These are phyloP conservation scores for Apamea anceps DNA, from an alignment of 2,888 invertebrate species.

Conservation along the genomic window DNA sequence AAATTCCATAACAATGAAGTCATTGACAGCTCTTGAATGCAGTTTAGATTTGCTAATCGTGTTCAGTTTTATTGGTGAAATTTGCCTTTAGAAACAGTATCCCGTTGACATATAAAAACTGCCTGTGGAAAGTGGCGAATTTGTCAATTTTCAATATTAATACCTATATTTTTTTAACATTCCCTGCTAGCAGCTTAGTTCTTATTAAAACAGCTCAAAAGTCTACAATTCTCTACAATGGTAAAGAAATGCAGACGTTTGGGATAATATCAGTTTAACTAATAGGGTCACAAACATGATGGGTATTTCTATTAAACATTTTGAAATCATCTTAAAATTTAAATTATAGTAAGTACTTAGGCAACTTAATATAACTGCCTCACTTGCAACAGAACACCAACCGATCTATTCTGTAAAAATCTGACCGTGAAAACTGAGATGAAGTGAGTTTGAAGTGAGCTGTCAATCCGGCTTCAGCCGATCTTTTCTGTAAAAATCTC, in stretches of 20 bases:
- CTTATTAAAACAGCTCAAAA: not conserved
- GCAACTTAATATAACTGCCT: not conserved
- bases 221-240: not conserved
- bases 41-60: not conserved
- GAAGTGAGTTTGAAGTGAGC: too few species aligned
- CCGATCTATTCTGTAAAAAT: not conserved
- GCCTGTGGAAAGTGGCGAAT: not conserved
- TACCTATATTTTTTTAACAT: not conserved
- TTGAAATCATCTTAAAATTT: not conserved
- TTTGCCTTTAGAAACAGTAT: not conserved
- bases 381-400: not conserved
- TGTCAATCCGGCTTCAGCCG: too few species aligned
- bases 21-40: not conserved
- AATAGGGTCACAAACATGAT: not conserved
- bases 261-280: not conserved
- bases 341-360: not conserved
- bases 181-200: not conserved
- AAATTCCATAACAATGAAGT: not conserved
- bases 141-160: not conserved
- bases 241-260: not conserved
- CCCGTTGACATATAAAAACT: not conserved
- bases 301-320: not conserved
- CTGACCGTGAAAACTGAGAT: not conserved
- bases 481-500: not conserved
- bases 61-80: not conserved